A percentile compares a stretch with the other conserved stretches of the same genome.
Evolutionary conservation across 2,113 vertebrate genomes (phyloP).

Genomic region (Balaenoptera acutorostrata): DNA sequence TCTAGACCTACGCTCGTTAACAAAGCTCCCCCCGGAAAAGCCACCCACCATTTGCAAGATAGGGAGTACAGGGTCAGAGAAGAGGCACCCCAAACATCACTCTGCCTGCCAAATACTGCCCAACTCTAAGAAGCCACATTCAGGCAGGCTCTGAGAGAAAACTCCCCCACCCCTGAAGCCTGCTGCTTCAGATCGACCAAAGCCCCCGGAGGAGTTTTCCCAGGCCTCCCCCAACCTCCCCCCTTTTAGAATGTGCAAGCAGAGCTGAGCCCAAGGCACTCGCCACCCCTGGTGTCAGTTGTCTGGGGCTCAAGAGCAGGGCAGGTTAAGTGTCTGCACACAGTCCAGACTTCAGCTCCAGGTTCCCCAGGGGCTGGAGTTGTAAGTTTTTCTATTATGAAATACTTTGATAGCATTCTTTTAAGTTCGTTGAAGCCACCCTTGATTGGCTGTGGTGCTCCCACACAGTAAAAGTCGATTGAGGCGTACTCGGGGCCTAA

Average conservation of each 20-base stretch:
- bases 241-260: neutral
- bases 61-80: neutral
- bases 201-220: neutral
- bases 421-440: conserved; percentile 26
- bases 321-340: neutral
- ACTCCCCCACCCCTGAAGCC: neutral
- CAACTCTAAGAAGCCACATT: conserved; percentile 15
- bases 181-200: conserved; percentile 8
- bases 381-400: conserved; percentile 22
- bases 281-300: neutral
- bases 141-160: neutral
- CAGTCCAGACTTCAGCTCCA: neutral
- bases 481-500: neutral
- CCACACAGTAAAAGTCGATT: conserved; percentile 9
- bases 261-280: neutral
- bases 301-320: neutral
- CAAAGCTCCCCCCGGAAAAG: neutral
- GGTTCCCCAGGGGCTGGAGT: conserved; percentile 41
- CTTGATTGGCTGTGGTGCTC: conserved; percentile 35
- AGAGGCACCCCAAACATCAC: neutral
- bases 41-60: neutral
- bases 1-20: neutral
- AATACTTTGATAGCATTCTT: conserved; percentile 39
- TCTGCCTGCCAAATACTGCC: neutral
- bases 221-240: neutral